Percentiles rank a stretch among this genome's conserved stretches.
phyloP scores from a whole-genome alignment of 2,113 vertebrate species.

The Elanoides forficatus region DNA sequence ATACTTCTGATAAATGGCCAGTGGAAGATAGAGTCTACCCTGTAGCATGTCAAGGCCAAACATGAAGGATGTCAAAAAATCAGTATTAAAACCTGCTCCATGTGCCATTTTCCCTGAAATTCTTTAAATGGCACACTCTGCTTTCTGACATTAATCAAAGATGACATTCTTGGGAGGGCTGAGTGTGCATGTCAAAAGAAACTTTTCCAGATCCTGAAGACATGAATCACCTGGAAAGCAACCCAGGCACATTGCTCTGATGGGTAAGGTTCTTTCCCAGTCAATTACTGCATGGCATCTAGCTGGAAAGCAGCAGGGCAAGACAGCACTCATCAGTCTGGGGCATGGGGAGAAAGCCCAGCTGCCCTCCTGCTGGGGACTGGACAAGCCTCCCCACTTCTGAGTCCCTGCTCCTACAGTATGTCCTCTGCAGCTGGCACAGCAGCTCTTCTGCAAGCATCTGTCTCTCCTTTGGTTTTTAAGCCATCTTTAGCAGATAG shows the following conservation, averaged over 20 bases:
- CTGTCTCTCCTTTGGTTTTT: neutral
- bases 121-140: neutral
- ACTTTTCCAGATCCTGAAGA: neutral
- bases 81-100: neutral
- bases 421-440: neutral
- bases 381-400: neutral
- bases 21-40: neutral
- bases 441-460: neutral
- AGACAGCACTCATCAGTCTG: accelerated
- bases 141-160: conserved; percentile 46
- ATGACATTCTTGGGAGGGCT: neutral
- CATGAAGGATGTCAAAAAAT: conserved; percentile 46
- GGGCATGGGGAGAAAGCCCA: accelerated
- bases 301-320: accelerated
- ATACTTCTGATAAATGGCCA: conserved; percentile 34
- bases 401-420: accelerated
- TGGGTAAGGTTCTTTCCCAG: neutral
- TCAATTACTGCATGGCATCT: accelerated
- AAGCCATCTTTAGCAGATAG: neutral
- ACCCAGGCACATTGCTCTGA: neutral
- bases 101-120: neutral
- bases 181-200: neutral
- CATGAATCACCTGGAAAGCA: neutral
- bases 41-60: conserved; percentile 35
- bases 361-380: neutral